Conservation (phyloP, 92 coral and sea anemone species). For the Zoanthus sociatus region DNA sequence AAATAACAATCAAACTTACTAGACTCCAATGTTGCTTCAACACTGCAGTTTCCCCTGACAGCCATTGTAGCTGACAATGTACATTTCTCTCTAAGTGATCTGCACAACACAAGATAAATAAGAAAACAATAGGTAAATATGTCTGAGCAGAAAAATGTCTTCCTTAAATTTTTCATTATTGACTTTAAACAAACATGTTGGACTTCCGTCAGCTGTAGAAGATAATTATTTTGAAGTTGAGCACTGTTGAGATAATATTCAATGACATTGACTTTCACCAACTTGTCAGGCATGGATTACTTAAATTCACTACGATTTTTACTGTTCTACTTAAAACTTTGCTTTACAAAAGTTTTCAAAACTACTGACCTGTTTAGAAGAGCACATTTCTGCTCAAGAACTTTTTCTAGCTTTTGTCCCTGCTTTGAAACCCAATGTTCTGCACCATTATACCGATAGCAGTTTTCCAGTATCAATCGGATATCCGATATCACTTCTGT, state of each 20-base stretch:
- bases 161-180: no score
- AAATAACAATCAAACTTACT: conserved; percentile 21
- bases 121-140: not conserved
- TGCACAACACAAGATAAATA: conserved; percentile 15
- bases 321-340: no score
- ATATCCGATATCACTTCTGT: conserved; percentile 94
- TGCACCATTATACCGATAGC: conserved; percentile 96
- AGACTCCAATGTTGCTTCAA: conserved; percentile 50
- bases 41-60: conserved; percentile 65
- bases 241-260: no score
- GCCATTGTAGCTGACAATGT: conserved; percentile 94
- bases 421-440: conserved; percentile 97
- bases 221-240: no score
- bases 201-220: no score
- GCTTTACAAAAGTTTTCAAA: not conserved
- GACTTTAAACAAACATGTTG: no score
- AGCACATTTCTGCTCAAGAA: conserved; percentile 94
- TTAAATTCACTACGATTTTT: no score
- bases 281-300: no score
- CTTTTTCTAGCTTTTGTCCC: conserved; percentile 93
- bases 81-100: conserved; percentile 95
- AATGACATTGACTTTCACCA: no score
- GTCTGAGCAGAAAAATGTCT: no score
- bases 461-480: conserved; percentile 91
- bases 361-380: conserved; percentile 85